phyloP scores from a whole-genome alignment of 2,888 invertebrate species.

The Prenolepis imparis region DNA sequence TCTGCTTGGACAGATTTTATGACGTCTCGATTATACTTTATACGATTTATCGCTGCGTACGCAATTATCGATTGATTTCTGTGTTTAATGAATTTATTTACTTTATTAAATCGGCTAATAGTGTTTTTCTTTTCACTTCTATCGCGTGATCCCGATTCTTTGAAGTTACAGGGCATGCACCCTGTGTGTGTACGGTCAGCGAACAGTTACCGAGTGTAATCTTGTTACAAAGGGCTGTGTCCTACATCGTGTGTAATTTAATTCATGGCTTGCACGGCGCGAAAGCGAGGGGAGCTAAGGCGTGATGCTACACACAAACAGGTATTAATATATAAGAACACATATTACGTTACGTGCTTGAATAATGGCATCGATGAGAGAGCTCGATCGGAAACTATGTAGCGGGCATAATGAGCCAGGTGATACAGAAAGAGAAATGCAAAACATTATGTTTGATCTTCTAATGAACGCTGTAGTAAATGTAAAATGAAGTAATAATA shows the following conservation, averaged over 20 bases:
- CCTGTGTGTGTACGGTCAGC: slow-evolving; percentile 47
- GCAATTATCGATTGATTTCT: neutral
- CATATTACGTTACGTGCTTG: slow-evolving; percentile 31
- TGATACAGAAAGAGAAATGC: neutral
- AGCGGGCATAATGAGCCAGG: neutral
- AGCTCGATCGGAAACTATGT: slow-evolving; percentile 2
- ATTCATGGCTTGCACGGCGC: slow-evolving; percentile 61
- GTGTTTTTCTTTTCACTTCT: slow-evolving; percentile 27
- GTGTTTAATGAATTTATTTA: slow-evolving; percentile 15
- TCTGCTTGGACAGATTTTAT: neutral
- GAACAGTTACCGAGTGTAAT: slow-evolving; percentile 68
- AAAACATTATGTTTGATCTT: neutral
- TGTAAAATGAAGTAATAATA: neutral
- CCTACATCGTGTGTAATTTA: slow-evolving; percentile 72
- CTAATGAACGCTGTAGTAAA: neutral
- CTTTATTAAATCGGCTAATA: slow-evolving; percentile 33
- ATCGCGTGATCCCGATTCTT: slow-evolving; percentile 48
- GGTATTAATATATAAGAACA: slow-evolving; percentile 52
- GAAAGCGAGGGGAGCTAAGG: slow-evolving; percentile 42
- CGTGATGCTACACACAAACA: slow-evolving; percentile 17
- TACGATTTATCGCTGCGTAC: neutral
- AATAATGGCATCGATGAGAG: slow-evolving; percentile 18
- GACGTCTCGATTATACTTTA: neutral
- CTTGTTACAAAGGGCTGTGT: slow-evolving; percentile 59
- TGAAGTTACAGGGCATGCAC: slow-evolving; percentile 48